A percentile compares a stretch with the other conserved stretches of the same genome.
phyloP scores from a whole-genome alignment of 2,797 vertebrate species.

The Gallinago stenura region DNA sequence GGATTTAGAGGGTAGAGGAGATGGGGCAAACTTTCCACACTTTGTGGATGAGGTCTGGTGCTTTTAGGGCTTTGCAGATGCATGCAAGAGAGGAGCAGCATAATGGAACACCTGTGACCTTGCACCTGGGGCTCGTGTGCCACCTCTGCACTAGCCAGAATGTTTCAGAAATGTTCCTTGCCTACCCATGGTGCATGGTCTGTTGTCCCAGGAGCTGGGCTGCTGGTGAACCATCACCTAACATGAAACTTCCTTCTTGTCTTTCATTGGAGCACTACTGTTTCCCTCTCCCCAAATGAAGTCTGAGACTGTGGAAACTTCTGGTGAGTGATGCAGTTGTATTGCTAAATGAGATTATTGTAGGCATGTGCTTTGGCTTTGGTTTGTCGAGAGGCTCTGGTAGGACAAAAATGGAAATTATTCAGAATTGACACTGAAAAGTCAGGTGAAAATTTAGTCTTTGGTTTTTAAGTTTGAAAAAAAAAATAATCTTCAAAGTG shows the following conservation, averaged over 20 bases:
- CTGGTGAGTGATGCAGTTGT: neutral
- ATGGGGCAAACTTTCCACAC: neutral
- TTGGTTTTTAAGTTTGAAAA: neutral
- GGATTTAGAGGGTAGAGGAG: neutral
- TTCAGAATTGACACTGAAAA: neutral
- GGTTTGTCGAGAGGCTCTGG: neutral
- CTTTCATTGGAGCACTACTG: neutral
- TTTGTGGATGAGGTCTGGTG: neutral
- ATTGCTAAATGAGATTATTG: neutral
- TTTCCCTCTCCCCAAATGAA: neutral
- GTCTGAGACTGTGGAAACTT: neutral
- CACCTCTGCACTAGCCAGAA: neutral
- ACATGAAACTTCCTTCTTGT: neutral
- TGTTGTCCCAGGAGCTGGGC: neutral
- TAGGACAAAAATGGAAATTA: neutral
- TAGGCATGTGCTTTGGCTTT: neutral
- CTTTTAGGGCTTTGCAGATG: neutral
- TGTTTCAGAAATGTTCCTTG: neutral
- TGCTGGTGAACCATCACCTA: neutral
- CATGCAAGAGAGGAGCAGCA: neutral
- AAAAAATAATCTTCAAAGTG: neutral
- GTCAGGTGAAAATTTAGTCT: neutral
- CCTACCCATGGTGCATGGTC: neutral
- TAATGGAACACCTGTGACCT: neutral
- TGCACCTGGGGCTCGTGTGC: neutral